Percentiles rank a stretch among this genome's conserved stretches.
These are phyloP conservation scores for Ectemnius continuus DNA, from an alignment of 2,888 invertebrate genomes.

Conservation along the genomic window DNA sequence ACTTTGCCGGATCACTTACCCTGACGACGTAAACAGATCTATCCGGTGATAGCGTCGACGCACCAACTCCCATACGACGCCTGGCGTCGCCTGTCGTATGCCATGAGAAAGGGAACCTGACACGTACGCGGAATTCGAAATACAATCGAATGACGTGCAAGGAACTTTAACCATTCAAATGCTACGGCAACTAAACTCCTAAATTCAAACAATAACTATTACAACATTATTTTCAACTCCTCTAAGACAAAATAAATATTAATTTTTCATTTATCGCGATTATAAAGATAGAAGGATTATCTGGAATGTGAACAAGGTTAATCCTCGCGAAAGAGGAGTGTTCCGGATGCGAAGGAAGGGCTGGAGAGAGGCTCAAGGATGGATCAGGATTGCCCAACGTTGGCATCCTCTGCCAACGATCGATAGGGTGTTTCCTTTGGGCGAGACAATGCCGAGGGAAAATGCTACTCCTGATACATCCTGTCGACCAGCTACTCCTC, in stretches of 20 bases:
- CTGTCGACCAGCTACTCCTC: constrained; percentile 21
- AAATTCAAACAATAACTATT: no score
- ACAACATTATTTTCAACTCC: no score
- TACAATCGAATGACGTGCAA: no score
- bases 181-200: no score
- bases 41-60: background rate
- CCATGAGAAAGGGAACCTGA: no score
- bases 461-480: constrained; percentile 22
- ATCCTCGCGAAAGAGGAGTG: no score
- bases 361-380: constrained; percentile 18
- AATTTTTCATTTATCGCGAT: no score
- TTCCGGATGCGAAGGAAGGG: background rate
- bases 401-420: constrained; percentile 18
- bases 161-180: no score
- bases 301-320: no score
- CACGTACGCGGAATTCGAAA: no score
- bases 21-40: constrained; percentile 1
- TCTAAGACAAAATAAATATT: no score
- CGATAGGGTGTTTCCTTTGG: constrained; percentile 30
- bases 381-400: constrained; percentile 25
- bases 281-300: no score
- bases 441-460: constrained; percentile 25
- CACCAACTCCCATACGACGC: background rate
- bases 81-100: background rate
- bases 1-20: background rate